Evolutionary conservation across 2,113 vertebrate species (phyloP), one percentile per base, ranked within the genome.

Genomic region (Psittacula cyanocephala): DNA sequence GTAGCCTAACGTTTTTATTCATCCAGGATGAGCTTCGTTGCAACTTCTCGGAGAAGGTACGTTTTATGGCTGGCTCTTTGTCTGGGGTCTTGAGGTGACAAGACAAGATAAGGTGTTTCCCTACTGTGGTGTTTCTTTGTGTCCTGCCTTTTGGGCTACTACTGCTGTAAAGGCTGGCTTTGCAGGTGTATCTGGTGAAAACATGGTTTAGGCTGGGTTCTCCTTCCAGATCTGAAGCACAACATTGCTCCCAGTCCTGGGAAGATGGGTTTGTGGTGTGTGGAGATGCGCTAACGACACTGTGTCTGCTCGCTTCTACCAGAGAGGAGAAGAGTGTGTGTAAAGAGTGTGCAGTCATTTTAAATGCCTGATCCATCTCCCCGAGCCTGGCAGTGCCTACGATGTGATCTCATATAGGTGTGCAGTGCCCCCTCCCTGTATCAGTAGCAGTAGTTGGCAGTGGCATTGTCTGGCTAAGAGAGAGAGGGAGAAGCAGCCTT

Each of bases 11-110:
- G 15, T 71, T 96, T 95, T 93, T 57, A 89, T 93, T 92, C 83
- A 76, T 75, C 60, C 84, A 86, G 84, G 84, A 82, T 81, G 71
- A 92, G 37, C 81, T 93, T 85, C 49, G 8, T 18, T 96, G 92
- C 96, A 95, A 84, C 13, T 75, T 41, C 63, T 89, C 22, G 17
- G 35, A 85, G 80, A 50, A 81, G 25, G 13, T 65, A 53, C 28
- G 68, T 76, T 92, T 68, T 71, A 13, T 44, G 69, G 41, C 29
- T 75, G 35, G 46, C 9, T 14, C 28, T 71, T 74, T 46, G 37
- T 77, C 46, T 80, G 44, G 81, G 97, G 97, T 97, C 97, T 97
- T 97, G 93, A 89, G 49, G 96, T 74, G 97, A 93, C 81, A 81
- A 27, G 59, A 24, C 57, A 59, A 59, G 57, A 59, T 71, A 41